These are phyloP conservation scores for Erannis defoliaria DNA, from an alignment of 2,888 invertebrate species.

Conservation along the genomic window DNA sequence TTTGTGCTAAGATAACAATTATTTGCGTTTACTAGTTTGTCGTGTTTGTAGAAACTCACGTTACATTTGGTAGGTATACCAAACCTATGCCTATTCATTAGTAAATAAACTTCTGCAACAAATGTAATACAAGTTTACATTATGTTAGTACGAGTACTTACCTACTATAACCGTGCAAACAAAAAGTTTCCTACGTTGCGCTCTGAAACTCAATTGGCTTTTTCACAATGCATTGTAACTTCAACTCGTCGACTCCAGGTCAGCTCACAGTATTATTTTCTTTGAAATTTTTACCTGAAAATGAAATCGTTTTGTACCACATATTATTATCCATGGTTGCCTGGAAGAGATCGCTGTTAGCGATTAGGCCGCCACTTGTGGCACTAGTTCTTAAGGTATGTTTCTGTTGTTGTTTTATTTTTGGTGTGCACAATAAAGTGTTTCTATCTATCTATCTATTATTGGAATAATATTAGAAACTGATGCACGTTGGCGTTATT, in stretches of 20 bases:
- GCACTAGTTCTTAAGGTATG: too few relatives aligned
- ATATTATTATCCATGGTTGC: too few relatives aligned
- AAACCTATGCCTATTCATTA: neutral
- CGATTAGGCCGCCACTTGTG: too few relatives aligned
- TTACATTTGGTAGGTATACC: neutral
- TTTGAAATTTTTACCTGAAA: constrained; percentile 26
- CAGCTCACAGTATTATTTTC: constrained; percentile 28
- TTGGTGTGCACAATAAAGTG: too few relatives aligned
- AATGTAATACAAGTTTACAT: constrained; percentile 15
- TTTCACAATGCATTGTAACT: constrained; percentile 31
- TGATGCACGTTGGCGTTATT: neutral
- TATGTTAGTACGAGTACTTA: constrained; percentile 1
- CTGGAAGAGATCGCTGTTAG: too few relatives aligned
- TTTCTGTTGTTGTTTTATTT: too few relatives aligned
- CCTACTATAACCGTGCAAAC: constrained; percentile 13
- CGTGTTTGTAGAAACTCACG: neutral
- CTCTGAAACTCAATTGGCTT: constrained; percentile 26
- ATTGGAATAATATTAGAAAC: neutral
- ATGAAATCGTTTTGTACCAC: constrained; percentile 8
- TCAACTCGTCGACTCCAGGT: constrained; percentile 25
- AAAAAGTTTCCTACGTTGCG: constrained; percentile 21
- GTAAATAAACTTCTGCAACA: constrained; percentile 5
- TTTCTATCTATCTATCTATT: too few relatives aligned
- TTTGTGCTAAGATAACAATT: constrained; percentile 2
- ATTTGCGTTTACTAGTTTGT: neutral